Evolutionary conservation across 2,797 vertebrate species (phyloP).

Genomic region (Acestrorhynchus altus): DNA sequence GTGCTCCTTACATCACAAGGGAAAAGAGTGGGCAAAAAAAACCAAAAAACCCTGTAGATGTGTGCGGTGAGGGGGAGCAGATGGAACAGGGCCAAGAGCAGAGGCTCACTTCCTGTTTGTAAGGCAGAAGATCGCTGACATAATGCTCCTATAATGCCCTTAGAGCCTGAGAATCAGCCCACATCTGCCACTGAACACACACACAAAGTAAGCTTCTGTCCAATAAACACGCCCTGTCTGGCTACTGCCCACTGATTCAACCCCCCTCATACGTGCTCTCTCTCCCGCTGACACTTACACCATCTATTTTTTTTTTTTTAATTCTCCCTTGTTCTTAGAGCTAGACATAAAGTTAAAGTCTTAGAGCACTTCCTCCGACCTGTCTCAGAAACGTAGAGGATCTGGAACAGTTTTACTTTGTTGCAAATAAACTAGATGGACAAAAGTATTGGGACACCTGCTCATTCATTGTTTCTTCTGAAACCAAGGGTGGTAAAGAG

Average conservation of each 20-base stretch:
- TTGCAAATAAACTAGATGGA: no score
- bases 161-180: conserved; percentile 68
- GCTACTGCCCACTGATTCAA: background rate
- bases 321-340: background rate
- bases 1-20: background rate
- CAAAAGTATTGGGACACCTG: no score
- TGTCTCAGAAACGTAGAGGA: no score
- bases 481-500: no score
- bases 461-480: no score
- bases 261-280: background rate
- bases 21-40: conserved; percentile 40
- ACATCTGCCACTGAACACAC: conserved; percentile 58
- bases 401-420: no score
- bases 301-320: no score
- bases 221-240: conserved; percentile 11
- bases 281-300: background rate
- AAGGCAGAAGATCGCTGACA: conserved; percentile 70
- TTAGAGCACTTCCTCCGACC: no score
- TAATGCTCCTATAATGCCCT: conserved; percentile 66
- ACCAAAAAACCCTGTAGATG: background rate
- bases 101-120: conserved; percentile 72
- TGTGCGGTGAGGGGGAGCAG: conserved; percentile 40
- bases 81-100: conserved; percentile 61
- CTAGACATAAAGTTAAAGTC: no score
- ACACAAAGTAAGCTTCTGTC: background rate